These are phyloP conservation scores for Pangasius krempfi DNA, from an alignment of 2,797 vertebrate species.

Conservation along the genomic window DNA sequence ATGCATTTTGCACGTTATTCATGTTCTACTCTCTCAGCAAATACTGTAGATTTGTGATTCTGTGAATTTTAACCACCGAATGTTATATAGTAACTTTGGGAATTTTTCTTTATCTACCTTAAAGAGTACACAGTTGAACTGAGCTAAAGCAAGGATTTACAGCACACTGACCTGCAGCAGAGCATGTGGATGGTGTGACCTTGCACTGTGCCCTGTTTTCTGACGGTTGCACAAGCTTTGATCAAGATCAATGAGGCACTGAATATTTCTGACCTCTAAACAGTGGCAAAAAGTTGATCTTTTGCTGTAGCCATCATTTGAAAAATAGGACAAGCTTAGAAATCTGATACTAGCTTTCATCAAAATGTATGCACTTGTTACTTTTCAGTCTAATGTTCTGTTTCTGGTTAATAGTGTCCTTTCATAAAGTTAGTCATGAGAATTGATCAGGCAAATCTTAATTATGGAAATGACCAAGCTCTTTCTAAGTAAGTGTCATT, in stretches of 20 bases:
- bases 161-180: slow-evolving; percentile 65
- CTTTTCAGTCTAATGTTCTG: slow-evolving; percentile 20
- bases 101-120: not conserved
- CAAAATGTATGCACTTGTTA: not conserved
- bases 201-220: slow-evolving; percentile 43
- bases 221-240: slow-evolving; percentile 54
- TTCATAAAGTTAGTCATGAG: slow-evolving; percentile 17
- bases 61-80: not conserved
- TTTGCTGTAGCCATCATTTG: not conserved
- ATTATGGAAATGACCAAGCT: slow-evolving; percentile 46
- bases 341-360: not conserved
- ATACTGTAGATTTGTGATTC: not conserved
- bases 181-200: slow-evolving; percentile 58
- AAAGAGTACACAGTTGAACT: not conserved
- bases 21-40: not conserved
- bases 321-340: slow-evolving; percentile 1
- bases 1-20: not conserved
- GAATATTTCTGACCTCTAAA: slow-evolving; percentile 41
- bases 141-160: slow-evolving; percentile 65
- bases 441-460: slow-evolving; percentile 27
- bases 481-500: slow-evolving; percentile 53
- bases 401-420: slow-evolving; percentile 11
- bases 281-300: not conserved
- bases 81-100: not conserved
- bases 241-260: slow-evolving; percentile 61